phyloP scores from a whole-genome alignment of 92 coral and sea anemone genomes.

The Actinostola sp. region DNA sequence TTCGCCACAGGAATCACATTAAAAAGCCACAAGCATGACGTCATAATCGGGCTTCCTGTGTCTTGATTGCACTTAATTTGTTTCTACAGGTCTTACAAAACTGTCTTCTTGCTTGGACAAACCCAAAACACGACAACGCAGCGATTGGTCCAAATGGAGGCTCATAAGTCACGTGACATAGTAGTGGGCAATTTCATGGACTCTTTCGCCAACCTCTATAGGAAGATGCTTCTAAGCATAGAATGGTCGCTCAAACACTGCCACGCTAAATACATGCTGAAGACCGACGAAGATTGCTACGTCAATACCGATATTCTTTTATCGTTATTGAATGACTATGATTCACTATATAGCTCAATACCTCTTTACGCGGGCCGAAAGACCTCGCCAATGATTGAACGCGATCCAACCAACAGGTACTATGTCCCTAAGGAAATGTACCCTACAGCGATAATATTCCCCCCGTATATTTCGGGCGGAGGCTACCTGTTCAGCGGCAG shows the following conservation, averaged over 20 bases:
- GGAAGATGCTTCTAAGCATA: constrained; percentile 70
- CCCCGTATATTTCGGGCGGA: constrained; percentile 80
- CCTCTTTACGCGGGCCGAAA: constrained; percentile 66
- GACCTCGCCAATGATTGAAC: constrained; percentile 13
- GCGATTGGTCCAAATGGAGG: constrained; percentile 48
- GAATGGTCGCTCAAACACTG: constrained; percentile 66
- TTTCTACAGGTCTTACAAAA: constrained; percentile 60
- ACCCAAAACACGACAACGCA: constrained; percentile 32
- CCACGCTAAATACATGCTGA: constrained; percentile 57
- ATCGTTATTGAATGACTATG: constrained; percentile 41
- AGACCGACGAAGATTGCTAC: constrained; percentile 81
- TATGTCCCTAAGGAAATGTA: constrained; percentile 45
- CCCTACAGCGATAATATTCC: constrained; percentile 48
- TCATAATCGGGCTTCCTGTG: background rate
- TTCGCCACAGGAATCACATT: too few species aligned
- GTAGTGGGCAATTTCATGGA: constrained; percentile 71
- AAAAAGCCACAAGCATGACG: background rate
- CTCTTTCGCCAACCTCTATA: constrained; percentile 58
- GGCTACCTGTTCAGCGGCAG: constrained; percentile 79
- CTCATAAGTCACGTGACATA: constrained; percentile 51
- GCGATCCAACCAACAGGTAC: constrained; percentile 39
- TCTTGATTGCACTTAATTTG: background rate
- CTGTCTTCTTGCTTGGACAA: constrained; percentile 72
- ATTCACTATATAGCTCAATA: constrained; percentile 42
- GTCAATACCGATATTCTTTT: constrained; percentile 52